Evolutionary conservation across 2,888 invertebrate genomes (phyloP), one percentile per base, ranked within the genome.

Genomic region (Arge pagana): DNA sequence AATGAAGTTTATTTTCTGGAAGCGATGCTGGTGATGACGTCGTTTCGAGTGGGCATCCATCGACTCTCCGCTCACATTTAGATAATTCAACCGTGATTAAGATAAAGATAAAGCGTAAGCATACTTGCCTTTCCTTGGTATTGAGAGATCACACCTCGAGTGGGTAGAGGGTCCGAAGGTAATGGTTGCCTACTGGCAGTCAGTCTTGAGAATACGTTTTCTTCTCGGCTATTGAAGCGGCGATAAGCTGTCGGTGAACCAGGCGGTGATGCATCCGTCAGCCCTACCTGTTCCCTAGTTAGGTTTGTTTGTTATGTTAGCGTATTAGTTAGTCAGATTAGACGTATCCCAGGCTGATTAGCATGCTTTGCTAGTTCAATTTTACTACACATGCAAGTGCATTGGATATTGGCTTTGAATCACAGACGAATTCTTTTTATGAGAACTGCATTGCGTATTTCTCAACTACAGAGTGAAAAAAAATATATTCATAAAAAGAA

Each of bases 181-280:
- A 81, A 76, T 21, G 81, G 66, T 45, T 75, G 75, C 31, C 72
- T 78, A 52, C 80, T 73, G 51, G 85, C 86, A 0, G 89, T 86
- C 11, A 90, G 81, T 36, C 90, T 78, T 55, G 87, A 85, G 77
- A 90, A 90, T 56, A 90, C 90, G 78, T 90, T 89, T 64, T 87
- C 86, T 64, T 87, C 83, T 6, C 81, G 76, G 60, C 77, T 77
- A 60, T 76, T 77, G 66, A 74, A 73, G 35, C 80, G 74, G 21
- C 81, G 76, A 64, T 84, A 64, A 66, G 80, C 67, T 65, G 84
- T 74, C 66, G 88, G 79, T 68, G 85, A 83, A 68, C 82, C 76
- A 67, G 85, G 85, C 11, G 85, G 85, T 10, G 83, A 83, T 49
- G 82, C 82, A 64, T 85, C 84, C 62, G 83, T 68, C 55, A 70